A percentile compares a stretch with the other conserved stretches of the same genome.
Evolutionary conservation across 2,113 vertebrate genomes (phyloP).

Genomic region (Amphiprion ocellaris): DNA sequence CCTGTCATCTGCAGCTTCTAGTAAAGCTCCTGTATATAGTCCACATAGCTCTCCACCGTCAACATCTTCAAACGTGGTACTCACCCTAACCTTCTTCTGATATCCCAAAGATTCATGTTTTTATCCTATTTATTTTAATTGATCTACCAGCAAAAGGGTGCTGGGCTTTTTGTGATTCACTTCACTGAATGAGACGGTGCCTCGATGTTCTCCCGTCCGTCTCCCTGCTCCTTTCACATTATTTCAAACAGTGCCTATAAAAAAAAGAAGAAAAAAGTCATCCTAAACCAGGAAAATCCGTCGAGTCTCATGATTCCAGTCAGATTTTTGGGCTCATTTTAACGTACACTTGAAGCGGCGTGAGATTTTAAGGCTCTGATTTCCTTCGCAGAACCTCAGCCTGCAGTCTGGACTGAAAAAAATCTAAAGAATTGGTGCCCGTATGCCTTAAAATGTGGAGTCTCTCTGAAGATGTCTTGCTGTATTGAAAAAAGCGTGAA

Average conservation of each 20-base stretch:
- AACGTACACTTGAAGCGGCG: constrained; percentile 16
- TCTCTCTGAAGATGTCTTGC: constrained; percentile 57
- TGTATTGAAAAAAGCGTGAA: constrained; percentile 20
- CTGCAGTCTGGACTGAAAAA: constrained; percentile 30
- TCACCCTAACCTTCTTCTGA: constrained; percentile 60
- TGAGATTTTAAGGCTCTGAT: constrained; percentile 37
- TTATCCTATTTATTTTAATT: constrained; percentile 76
- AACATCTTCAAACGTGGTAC: constrained; percentile 67
- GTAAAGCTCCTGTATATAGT: constrained; percentile 59
- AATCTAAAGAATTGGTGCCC: constrained; percentile 46
- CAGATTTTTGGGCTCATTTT: constrained; percentile 13
- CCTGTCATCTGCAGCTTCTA: constrained; percentile 63
- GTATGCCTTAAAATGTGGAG: constrained; percentile 74
- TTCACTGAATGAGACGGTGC: constrained; percentile 51
- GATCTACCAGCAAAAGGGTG: constrained; percentile 55
- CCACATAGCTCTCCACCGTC: constrained; percentile 51
- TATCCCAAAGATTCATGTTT: constrained; percentile 77
- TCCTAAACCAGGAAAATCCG: constrained; percentile 42
- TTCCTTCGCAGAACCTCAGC: constrained; percentile 39
- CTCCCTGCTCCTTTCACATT: constrained; percentile 41
- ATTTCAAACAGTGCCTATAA: constrained; percentile 74
- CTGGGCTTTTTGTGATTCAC: constrained; percentile 46
- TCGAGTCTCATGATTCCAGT: constrained; percentile 28
- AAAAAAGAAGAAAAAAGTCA: not conserved
- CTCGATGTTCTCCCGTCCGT: constrained; percentile 34